Conservation (phyloP, 2,797 vertebrate species). For the Melanotaenia maccullochi region DNA sequence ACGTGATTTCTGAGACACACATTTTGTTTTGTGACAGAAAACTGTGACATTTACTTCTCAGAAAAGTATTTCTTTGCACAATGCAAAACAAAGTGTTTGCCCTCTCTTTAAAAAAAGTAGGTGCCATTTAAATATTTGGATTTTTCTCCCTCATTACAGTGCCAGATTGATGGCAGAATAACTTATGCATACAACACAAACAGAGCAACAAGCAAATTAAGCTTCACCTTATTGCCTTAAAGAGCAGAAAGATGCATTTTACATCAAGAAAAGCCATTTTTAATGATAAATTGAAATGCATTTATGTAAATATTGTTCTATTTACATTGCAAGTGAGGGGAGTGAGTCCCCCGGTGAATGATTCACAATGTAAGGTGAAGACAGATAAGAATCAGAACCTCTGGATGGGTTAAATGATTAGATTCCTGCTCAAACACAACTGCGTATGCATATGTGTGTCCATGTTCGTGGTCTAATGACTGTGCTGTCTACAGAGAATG, state of each 20-base stretch:
- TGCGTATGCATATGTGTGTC: slow-evolving; percentile 44
- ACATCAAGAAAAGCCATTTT: slow-evolving; percentile 72
- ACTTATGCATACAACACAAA: slow-evolving; percentile 75
- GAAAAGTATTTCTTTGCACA: slow-evolving; percentile 21
- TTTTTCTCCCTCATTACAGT: slow-evolving; percentile 69
- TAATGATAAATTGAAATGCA: slow-evolving; percentile 81
- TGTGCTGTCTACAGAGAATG: slow-evolving; percentile 73
- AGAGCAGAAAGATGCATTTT: slow-evolving; percentile 60
- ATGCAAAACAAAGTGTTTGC: neutral
- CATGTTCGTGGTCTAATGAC: slow-evolving; percentile 71
- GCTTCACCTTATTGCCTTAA: slow-evolving; percentile 79
- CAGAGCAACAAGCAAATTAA: slow-evolving; percentile 75
- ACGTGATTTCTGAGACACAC: neutral
- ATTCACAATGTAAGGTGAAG: slow-evolving; percentile 72
- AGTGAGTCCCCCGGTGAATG: slow-evolving; percentile 69
- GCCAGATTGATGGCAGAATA: slow-evolving; percentile 68
- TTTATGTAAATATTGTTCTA: slow-evolving; percentile 83
- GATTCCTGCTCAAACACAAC: slow-evolving; percentile 51
- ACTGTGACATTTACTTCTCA: neutral
- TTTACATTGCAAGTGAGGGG: slow-evolving; percentile 79
- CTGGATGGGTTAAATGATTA: slow-evolving; percentile 80
- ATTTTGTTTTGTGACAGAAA: neutral
- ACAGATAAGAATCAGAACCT: slow-evolving; percentile 72
- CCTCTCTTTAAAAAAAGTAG: slow-evolving; percentile 50
- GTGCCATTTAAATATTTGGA: slow-evolving; percentile 59